Evolutionary conservation across 2,113 vertebrate genomes (phyloP).

Genomic region (Salvator merianae): DNA sequence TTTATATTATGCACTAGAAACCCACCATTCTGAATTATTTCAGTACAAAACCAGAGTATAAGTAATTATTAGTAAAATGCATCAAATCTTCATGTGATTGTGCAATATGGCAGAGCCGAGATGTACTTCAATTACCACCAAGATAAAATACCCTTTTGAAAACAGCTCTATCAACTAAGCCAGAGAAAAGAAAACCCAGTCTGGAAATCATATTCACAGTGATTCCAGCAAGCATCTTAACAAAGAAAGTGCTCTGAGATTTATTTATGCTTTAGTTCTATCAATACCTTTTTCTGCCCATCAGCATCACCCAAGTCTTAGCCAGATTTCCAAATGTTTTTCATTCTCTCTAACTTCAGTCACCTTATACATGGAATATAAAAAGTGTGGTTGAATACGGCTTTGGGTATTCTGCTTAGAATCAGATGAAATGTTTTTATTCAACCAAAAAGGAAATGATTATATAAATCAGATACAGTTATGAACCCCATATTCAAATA

Average conservation of each 20-base stretch:
- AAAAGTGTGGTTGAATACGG: conserved; percentile 5
- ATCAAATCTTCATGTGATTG: too few relatives aligned
- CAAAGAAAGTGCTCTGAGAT: not conserved
- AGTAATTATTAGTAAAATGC: too few relatives aligned
- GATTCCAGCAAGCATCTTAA: not conserved
- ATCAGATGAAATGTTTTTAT: not conserved
- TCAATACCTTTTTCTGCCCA: conserved; percentile 11
- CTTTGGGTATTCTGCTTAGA: not conserved
- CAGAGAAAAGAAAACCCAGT: not conserved
- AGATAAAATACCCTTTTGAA: not conserved
- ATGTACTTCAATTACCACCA: not conserved
- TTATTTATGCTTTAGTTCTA: conserved; percentile 27
- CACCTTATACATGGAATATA: conserved; percentile 19
- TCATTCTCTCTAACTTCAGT: conserved; percentile 25
- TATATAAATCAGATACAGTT: not conserved
- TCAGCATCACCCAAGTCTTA: conserved; percentile 28
- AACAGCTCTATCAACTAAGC: not conserved
- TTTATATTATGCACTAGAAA: too few relatives aligned
- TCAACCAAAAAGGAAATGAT: conserved; percentile 13
- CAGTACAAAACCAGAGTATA: not conserved
- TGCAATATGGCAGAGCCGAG: not conserved
- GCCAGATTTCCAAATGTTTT: conserved; percentile 28
- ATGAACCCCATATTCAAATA: not conserved
- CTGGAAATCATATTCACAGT: conserved; percentile 8
- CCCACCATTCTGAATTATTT: not conserved